Percentiles rank a stretch among this genome's conserved stretches.
phyloP scores from a whole-genome alignment of 2,113 vertebrate genomes.

The cattle (Bos taurus) region ARS-UCD2.0 NC_037347.1:25719501-25720000 shows the following conservation, averaged over 20 bases:
- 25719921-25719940: background rate
- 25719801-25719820: background rate
- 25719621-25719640: background rate
- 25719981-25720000: background rate
- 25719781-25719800: background rate
- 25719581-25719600: background rate
- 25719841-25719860: background rate
- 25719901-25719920: background rate
- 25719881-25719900: background rate
- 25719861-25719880: background rate
- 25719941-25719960: background rate
- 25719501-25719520: background rate
- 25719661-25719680: fast-evolving
- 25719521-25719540: background rate
- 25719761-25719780: background rate
- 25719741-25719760: background rate
- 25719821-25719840: background rate
- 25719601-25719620: background rate
- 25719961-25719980: background rate
- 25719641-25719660: background rate
- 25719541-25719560: background rate
- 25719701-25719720: background rate
- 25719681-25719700: background rate
- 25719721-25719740: background rate
- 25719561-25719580: background rate